Evolutionary conservation across 2,113 vertebrate genomes (phyloP).

Genomic region (Apodemus sylvaticus): DNA sequence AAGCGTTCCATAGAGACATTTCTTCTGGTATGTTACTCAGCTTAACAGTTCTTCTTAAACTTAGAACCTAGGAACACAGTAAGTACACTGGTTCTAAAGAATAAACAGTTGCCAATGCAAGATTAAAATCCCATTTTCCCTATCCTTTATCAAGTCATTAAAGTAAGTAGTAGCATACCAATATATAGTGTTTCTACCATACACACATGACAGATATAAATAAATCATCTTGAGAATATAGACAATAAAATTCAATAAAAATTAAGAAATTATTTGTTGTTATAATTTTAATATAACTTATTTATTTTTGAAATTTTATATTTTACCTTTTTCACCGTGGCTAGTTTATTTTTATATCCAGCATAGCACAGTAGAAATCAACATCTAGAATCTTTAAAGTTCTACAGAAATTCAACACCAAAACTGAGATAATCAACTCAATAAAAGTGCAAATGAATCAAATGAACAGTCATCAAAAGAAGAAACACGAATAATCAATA

Average conservation of each 20-base stretch:
- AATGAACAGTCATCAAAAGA: background rate
- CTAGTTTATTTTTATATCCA: background rate
- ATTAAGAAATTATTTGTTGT: background rate
- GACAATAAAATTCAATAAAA: constrained; percentile 4
- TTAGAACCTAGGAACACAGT: background rate
- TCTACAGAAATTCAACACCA: background rate
- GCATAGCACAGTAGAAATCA: background rate
- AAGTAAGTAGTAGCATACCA: background rate
- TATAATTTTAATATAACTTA: constrained; percentile 9
- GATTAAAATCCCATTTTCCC: background rate
- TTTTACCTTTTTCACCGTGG: background rate
- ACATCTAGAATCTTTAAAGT: background rate
- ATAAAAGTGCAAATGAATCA: background rate
- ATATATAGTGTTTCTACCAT: background rate
- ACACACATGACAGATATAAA: background rate
- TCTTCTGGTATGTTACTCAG: background rate
- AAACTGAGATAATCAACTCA: background rate
- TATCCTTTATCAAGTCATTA: constrained; percentile 1
- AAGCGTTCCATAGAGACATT: background rate
- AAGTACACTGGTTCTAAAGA: background rate
- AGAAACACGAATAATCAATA: background rate
- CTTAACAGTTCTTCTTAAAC: constrained; percentile 14
- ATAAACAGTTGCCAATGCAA: background rate
- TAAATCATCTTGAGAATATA: background rate
- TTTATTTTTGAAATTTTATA: background rate